Evolutionary conservation across 2,888 invertebrate species (phyloP).

Genomic region (Euplexia lucipara): DNA sequence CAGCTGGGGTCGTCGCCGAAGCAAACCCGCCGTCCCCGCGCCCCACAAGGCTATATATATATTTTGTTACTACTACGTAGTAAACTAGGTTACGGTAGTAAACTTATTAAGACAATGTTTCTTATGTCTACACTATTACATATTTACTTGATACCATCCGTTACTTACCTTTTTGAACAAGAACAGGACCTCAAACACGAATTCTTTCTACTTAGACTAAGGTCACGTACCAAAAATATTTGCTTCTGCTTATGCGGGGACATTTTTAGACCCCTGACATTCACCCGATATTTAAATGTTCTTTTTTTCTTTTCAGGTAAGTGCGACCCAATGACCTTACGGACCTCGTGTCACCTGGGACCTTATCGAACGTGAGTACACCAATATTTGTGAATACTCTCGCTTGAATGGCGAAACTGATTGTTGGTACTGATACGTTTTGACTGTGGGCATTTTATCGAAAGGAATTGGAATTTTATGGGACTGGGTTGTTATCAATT

Average conservation of each 20-base stretch:
- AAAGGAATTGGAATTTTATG: too few relatives aligned
- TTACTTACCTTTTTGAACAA: neutral
- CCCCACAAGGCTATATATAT: too few relatives aligned
- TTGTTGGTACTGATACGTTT: constrained; percentile 6
- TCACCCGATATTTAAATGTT: constrained; percentile 36
- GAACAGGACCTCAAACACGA: neutral
- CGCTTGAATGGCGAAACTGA: constrained; percentile 9
- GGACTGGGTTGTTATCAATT: too few relatives aligned
- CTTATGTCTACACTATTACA: too few relatives aligned
- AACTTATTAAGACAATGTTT: too few relatives aligned
- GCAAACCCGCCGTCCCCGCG: too few relatives aligned
- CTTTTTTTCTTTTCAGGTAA: constrained; percentile 62
- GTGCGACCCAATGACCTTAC: constrained; percentile 46
- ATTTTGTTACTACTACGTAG: too few relatives aligned
- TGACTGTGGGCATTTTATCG: neutral
- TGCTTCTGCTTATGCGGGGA: neutral
- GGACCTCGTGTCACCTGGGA: constrained; percentile 36
- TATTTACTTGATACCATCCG: neutral
- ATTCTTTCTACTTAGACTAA: neutral
- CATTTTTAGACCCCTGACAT: constrained; percentile 7
- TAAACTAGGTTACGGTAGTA: too few relatives aligned
- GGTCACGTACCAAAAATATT: constrained; percentile 36
- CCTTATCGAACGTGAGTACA: constrained; percentile 37
- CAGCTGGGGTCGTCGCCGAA: too few relatives aligned
- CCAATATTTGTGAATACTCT: constrained; percentile 32